A percentile compares a stretch with the other conserved stretches of the same genome.
Conservation (phyloP, 2,888 invertebrate species). For the Rhingia campestris region DNA sequence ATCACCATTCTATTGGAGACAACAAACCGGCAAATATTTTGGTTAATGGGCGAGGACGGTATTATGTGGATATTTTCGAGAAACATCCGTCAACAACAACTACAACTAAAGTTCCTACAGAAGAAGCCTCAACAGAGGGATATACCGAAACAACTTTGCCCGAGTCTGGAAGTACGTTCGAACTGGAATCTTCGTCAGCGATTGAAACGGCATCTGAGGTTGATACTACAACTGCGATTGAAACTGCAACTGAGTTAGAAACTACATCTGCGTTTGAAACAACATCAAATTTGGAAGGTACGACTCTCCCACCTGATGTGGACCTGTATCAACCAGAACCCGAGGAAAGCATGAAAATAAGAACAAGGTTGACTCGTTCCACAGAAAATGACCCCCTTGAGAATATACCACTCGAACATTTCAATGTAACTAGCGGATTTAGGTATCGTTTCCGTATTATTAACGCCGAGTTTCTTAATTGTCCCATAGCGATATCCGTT, state of each 20-base stretch:
- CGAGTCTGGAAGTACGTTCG: neutral
- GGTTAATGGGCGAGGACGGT: slow-evolving; percentile 91
- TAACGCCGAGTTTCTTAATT: slow-evolving; percentile 93
- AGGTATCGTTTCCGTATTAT: slow-evolving; percentile 91
- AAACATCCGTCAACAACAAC: neutral
- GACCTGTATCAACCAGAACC: slow-evolving; percentile 21
- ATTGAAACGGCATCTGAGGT: too few relatives aligned
- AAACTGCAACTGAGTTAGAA: neutral
- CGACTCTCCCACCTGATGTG: slow-evolving; percentile 35
- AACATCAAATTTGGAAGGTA: slow-evolving; percentile 28
- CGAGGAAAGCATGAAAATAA: slow-evolving; percentile 38
- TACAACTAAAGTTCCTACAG: neutral
- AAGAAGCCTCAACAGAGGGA: neutral
- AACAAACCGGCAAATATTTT: slow-evolving; percentile 92
- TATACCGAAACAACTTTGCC: neutral
- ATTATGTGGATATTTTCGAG: slow-evolving; percentile 79
- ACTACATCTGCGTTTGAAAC: neutral
- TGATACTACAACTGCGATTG: too few relatives aligned
- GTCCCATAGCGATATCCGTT: slow-evolving; percentile 91
- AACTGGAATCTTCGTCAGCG: too few relatives aligned
- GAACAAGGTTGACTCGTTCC: slow-evolving; percentile 33
- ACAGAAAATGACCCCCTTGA: neutral
- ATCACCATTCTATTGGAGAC: slow-evolving; percentile 91
- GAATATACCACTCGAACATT: slow-evolving; percentile 79
- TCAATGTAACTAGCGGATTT: slow-evolving; percentile 84